Evolutionary conservation across 1,140 invertebrate species (phyloP).

Genomic region (Bombus vancouverensis): DNA sequence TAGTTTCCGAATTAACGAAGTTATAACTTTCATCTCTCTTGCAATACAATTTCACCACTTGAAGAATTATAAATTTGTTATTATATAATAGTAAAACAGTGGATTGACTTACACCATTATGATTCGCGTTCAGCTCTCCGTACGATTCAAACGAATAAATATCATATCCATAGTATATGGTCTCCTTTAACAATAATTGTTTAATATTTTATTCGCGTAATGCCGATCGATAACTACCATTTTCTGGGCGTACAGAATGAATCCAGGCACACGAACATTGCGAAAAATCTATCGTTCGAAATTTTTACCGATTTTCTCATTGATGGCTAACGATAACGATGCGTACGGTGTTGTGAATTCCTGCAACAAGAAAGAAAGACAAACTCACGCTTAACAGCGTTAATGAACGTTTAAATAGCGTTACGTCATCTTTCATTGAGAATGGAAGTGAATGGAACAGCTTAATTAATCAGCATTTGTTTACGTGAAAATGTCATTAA

Average conservation of each 20-base stretch:
- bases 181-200: not conserved
- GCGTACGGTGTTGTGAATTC: not conserved
- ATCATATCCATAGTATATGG: not conserved
- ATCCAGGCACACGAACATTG: not conserved
- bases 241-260: not conserved
- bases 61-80: too few species aligned
- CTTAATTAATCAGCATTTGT: not conserved
- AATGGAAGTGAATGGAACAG: not conserved
- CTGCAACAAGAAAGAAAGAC: not conserved
- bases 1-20: not conserved
- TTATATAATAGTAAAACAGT: too few species aligned
- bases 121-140: too few species aligned
- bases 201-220: slow-evolving; percentile 1
- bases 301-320: slow-evolving; percentile 41
- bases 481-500: not conserved
- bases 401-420: not conserved
- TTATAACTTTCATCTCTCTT: not conserved
- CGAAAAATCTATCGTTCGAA: slow-evolving; percentile 14
- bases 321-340: slow-evolving; percentile 12
- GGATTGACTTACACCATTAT: too few species aligned
- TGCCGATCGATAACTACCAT: not conserved
- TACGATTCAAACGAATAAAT: not conserved
- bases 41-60: not conserved
- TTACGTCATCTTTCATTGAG: not conserved
- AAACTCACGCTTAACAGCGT: not conserved